Evolutionary conservation across 1,140 invertebrate species (phyloP).

Genomic region (Lycorma delicatula): DNA sequence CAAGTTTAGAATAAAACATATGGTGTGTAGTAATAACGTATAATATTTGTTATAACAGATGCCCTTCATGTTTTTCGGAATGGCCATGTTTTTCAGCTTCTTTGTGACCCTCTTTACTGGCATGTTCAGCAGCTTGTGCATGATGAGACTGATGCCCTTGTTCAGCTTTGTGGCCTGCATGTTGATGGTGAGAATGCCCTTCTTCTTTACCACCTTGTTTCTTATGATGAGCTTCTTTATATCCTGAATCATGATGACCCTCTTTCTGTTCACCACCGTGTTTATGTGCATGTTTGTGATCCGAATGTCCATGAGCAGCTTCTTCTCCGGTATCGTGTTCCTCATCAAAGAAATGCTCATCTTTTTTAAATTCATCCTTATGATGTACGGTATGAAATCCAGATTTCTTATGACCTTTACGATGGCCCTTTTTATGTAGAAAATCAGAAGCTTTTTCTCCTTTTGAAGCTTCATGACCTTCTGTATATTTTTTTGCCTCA

Average conservation of each 20-base stretch:
- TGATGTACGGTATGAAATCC: conserved; percentile 54
- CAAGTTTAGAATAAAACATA: too few relatives aligned
- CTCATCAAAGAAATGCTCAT: conserved; percentile 55
- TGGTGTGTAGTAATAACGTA: too few relatives aligned
- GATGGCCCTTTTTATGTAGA: conserved; percentile 42
- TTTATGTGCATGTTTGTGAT: conserved; percentile 23
- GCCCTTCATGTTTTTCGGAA: not conserved
- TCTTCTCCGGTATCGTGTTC: conserved; percentile 51
- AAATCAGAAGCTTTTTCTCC: conserved; percentile 24
- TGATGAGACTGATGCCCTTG: conserved; percentile 24
- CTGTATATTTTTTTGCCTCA: conserved; percentile 34
- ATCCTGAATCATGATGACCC: conserved; percentile 25
- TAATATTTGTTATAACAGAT: too few relatives aligned
- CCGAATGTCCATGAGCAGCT: conserved; percentile 39
- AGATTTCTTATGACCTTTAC: conserved; percentile 54
- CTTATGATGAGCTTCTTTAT: conserved; percentile 22
- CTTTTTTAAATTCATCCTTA: conserved; percentile 55
- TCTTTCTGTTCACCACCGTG: conserved; percentile 28
- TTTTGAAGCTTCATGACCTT: conserved; percentile 37
- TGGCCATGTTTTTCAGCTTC: conserved; percentile 29
- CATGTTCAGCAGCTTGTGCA: conserved; percentile 21
- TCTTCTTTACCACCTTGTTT: conserved; percentile 27
- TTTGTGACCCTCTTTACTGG: conserved; percentile 26
- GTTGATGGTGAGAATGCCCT: conserved; percentile 25
- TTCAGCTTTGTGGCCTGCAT: conserved; percentile 26